These are phyloP conservation scores for Australoheros scitulus DNA, from an alignment of 2,113 vertebrate species.

Conservation along the genomic window DNA sequence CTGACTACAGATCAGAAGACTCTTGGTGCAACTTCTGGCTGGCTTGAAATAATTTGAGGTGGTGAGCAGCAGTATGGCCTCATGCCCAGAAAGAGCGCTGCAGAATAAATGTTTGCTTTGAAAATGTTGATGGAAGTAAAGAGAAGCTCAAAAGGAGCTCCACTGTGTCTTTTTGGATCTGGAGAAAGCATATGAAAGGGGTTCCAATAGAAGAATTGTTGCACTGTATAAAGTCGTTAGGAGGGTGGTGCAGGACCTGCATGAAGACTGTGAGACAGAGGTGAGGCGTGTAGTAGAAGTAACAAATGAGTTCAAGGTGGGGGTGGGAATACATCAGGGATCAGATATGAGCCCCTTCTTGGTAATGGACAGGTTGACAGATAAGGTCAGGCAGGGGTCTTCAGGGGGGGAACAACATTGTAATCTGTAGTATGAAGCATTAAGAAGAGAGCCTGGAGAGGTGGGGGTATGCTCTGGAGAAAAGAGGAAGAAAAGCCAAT, in stretches of 20 bases:
- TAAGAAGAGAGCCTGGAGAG: background rate
- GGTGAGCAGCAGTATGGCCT: rapidly evolving
- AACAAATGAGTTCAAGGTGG: no score
- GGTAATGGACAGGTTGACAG: background rate
- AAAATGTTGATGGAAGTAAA: background rate
- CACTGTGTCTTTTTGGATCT: no score
- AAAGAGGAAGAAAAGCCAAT: background rate
- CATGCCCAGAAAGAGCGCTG: rapidly evolving
- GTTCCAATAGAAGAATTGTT: no score
- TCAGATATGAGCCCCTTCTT: no score
- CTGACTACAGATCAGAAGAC: background rate
- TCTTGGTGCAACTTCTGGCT: background rate
- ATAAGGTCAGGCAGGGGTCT: background rate
- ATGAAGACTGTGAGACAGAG: background rate
- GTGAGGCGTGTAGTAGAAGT: background rate
- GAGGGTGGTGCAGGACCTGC: background rate
- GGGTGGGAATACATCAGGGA: no score
- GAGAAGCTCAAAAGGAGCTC: background rate
- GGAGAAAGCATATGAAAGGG: no score
- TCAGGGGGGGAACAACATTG: background rate
- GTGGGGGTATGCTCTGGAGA: background rate
- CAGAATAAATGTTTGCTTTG: background rate
- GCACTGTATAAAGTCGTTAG: background rate
- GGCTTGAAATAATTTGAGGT: background rate
- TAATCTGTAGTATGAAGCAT: background rate